These are phyloP conservation scores for Sarcophaga peregrina DNA, from an alignment of 1,140 invertebrate genomes.

Conservation along the genomic window DNA sequence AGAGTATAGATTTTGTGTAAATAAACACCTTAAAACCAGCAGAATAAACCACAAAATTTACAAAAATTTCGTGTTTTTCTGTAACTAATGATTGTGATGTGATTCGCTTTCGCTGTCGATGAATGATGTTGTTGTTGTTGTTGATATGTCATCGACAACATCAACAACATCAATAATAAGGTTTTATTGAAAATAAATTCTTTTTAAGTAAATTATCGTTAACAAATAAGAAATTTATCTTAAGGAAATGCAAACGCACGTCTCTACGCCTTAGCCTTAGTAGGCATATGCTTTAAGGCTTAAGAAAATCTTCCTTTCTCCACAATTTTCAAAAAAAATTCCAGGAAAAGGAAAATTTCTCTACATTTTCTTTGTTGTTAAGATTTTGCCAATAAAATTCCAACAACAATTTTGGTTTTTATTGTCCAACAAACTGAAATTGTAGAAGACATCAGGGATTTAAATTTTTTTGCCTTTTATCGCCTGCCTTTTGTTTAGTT, in stretches of 20 bases:
- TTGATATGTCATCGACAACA: too few relatives aligned
- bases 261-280: too few relatives aligned
- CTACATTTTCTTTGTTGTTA: background rate
- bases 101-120: too few relatives aligned
- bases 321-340: background rate
- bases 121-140: too few relatives aligned
- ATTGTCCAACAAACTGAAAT: constrained; percentile 20
- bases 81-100: constrained; percentile 15
- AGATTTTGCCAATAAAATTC: background rate
- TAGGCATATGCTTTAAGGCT: too few relatives aligned
- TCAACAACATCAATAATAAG: too few relatives aligned
- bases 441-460: constrained; percentile 5
- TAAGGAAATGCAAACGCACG: too few relatives aligned
- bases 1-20: constrained; percentile 15
- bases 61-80: background rate
- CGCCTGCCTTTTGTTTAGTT: background rate
- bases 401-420: background rate
- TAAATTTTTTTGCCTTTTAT: background rate
- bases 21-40: constrained; percentile 33
- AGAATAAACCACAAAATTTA: background rate
- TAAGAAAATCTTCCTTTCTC: background rate
- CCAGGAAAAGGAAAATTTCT: background rate
- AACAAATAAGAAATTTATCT: too few relatives aligned
- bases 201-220: background rate
- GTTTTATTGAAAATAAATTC: too few relatives aligned